Evolutionary conservation across 2,113 vertebrate species (phyloP), one percentile per base, ranked within the genome.

Genomic region (Chaetops frenatus): DNA sequence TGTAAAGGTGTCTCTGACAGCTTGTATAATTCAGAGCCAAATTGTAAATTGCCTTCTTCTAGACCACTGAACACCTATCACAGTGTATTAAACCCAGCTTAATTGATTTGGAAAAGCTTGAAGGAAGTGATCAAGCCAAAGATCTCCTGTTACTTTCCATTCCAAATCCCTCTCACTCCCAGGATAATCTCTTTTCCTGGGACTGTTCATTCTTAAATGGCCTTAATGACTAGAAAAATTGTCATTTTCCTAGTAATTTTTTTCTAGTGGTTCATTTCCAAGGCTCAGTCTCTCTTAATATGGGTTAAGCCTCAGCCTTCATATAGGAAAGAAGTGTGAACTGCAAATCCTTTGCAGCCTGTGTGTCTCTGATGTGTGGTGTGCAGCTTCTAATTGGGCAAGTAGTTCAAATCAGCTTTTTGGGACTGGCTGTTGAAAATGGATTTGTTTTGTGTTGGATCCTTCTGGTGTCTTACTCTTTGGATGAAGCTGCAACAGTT

Each of bases 21-120:
- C 66, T 87, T 89, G 72, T 84, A 2, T 70, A 66, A 76, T 69
- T 86, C 15, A 1, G 61, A 86, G 92, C 88, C 81, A 92, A 89
- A 79, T 56, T 60, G 62, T 67, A 87, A 96, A 89, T 84, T 89
- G 69, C 77, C 3, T 2, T 4, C 79, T 95, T 83, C 83, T 89
- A 72, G 84, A 48, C 89, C 83, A 72, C 91, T 94, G 89, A 94
- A 48, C 70, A 86, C 65, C 51, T 81, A 81, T 85, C 83, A 87
- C 54, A 72, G 82, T 70, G 3, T 45, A 65, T 95, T 96, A 91
- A 91, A 87, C 15, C 29, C 15, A 27, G 22, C 91, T 89, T 88
- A 93, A 83, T 74, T 81, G 91, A 86, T 91, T 89, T 92, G 69
- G 86, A 89, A 86, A 79, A 92, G 92, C 89, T 94, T 79, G 89